These are phyloP conservation scores for Xenopus borealis DNA, from an alignment of 2,113 vertebrate species.

Conservation along the genomic window DNA sequence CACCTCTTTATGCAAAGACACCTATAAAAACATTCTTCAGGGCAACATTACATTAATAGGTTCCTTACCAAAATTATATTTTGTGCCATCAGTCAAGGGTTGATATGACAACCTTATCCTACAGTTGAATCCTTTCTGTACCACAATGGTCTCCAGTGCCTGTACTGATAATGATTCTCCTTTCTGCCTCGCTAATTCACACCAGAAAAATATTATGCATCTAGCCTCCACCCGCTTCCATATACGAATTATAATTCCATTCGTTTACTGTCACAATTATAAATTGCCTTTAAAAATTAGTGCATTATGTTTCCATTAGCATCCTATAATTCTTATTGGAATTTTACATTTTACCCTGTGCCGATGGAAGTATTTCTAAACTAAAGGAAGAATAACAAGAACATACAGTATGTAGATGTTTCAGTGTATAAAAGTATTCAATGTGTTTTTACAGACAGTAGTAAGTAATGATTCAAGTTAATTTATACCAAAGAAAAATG, in stretches of 20 bases:
- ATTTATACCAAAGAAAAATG: too few species aligned
- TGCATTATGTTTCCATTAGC: constrained; percentile 33
- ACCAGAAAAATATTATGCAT: constrained; percentile 20
- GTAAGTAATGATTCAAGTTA: too few species aligned
- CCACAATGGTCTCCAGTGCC: too few species aligned
- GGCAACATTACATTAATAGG: too few species aligned
- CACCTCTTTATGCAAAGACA: too few species aligned
- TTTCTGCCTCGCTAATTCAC: neutral
- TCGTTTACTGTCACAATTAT: constrained; percentile 41
- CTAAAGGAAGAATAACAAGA: neutral
- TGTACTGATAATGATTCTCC: neutral
- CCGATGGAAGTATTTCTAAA: neutral
- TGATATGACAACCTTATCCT: too few species aligned
- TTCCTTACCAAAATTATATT: too few species aligned
- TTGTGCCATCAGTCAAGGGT: too few species aligned
- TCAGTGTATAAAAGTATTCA: neutral
- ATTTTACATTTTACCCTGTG: neutral
- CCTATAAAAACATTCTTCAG: too few species aligned
- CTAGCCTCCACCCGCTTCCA: constrained; percentile 24
- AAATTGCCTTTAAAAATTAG: constrained; percentile 35
- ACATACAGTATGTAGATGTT: neutral
- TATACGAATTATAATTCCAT: constrained; percentile 37
- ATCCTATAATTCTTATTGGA: constrained; percentile 29
- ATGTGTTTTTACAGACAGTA: too few species aligned
- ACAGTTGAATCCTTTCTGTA: too few species aligned